Conservation (phyloP, 2,113 vertebrate species). For the Abramis brama region DNA sequence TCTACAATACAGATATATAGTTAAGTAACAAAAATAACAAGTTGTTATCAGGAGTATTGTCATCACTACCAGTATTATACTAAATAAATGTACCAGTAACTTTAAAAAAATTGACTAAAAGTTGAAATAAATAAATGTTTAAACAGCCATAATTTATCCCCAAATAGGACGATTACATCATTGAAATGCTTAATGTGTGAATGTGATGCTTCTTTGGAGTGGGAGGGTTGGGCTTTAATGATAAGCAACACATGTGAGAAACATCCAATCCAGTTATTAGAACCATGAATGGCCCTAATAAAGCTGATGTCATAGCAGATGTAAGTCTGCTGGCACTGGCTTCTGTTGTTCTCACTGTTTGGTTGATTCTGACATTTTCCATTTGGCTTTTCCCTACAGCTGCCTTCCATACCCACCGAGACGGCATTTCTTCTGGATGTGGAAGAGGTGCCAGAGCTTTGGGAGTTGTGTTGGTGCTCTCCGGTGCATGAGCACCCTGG, state of each 20-base stretch:
- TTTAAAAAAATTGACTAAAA: background rate
- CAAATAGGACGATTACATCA: background rate
- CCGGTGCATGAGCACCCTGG: constrained; percentile 59
- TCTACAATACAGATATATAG: background rate
- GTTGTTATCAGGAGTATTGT: background rate
- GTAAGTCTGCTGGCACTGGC: background rate
- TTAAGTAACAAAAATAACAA: background rate
- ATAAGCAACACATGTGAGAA: constrained; percentile 26
- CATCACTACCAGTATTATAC: background rate
- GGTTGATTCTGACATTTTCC: constrained; percentile 38
- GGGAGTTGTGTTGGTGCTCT: constrained; percentile 59
- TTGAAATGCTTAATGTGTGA: background rate
- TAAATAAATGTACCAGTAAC: background rate
- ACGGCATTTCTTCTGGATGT: constrained; percentile 56
- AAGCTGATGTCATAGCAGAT: constrained; percentile 31
- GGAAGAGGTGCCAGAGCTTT: constrained; percentile 45
- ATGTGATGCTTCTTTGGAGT: background rate
- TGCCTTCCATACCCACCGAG: constrained; percentile 51
- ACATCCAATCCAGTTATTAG: constrained; percentile 16
- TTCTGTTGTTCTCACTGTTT: background rate
- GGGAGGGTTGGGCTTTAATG: constrained; percentile 6
- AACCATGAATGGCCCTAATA: background rate
- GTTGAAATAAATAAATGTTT: background rate
- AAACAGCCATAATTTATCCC: background rate
- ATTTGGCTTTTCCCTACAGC: constrained; percentile 38